Evolutionary conservation across 2,888 invertebrate species (phyloP), one percentile per base, ranked within the genome.

Genomic region (Machimus rusticus): DNA sequence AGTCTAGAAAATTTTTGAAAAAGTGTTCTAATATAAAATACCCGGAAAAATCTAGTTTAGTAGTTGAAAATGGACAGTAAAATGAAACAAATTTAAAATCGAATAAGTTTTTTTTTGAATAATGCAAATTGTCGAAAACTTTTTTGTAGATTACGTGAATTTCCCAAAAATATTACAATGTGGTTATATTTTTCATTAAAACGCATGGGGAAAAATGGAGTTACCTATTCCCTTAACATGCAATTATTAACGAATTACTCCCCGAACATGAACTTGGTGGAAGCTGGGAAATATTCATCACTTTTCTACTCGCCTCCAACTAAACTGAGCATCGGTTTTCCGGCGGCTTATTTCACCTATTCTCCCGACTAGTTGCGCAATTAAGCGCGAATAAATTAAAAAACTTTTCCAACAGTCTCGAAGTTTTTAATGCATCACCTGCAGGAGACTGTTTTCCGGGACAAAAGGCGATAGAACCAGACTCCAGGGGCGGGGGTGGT

Each of bases 401-500:
- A 79, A 79, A 79, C 39, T 79, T 79, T 79, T 31, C 51, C 31
- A 9, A 4, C 51, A 37, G 37, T 76, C 34, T 51, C 37, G 28
- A 79, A 79, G 23, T 43, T 79, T 79, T 79, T 79, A 79, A 79
- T 79, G 79, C 51, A 79, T 79, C 79, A 79, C 79, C 28, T 79
- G 79, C 28, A 66, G 23, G 23, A 78, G 51, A 79, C 79, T 51
- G 51, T 19, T n/a, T n/a, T 19, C 19, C 43, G 78, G 23, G 16
- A 78, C 79, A 46, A 79, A 79, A 28, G 14, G 79, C 31, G 12
- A 46, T 46, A 51, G 28, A 66, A 12, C 9, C 66, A 12, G 66
- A 23, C 23, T n/a, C n/a, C 43, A 1, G 66, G 14, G 46, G 39
- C 12, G 23, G 79, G 46, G 46, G 79, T 31, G 19, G 79, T 23